These are phyloP conservation scores for Oreamnos americanus DNA, from an alignment of 2,113 vertebrate species.

Conservation along the genomic window DNA sequence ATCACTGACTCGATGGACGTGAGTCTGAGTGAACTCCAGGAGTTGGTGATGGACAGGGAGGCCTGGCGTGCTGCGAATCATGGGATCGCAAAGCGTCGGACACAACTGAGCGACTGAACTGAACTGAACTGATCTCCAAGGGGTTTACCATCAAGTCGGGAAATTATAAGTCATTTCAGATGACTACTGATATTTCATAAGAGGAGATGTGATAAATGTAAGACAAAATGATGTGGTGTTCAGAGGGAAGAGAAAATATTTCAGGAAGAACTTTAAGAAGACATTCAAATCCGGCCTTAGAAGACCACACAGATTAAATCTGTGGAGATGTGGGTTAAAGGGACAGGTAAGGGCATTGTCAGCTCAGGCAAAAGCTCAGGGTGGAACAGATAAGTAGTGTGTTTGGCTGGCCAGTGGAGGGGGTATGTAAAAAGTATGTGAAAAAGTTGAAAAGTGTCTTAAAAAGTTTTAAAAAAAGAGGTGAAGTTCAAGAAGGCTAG, in stretches of 20 bases:
- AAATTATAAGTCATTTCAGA: neutral
- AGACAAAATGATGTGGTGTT: neutral
- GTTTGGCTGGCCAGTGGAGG: neutral
- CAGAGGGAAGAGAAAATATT: neutral
- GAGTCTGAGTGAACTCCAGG: no score
- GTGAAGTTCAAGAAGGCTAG: neutral
- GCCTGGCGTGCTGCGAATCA: no score
- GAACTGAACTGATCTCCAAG: neutral
- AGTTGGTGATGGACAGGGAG: no score
- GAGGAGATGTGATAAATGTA: neutral
- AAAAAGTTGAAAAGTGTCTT: neutral
- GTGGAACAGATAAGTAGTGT: neutral
- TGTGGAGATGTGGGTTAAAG: neutral
- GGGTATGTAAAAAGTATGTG: neutral
- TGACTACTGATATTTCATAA: neutral
- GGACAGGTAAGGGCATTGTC: neutral
- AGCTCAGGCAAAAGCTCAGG: neutral
- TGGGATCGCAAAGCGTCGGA: no score
- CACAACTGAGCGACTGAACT: no score
- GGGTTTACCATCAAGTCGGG: neutral
- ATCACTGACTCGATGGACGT: no score
- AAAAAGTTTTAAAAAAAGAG: neutral
- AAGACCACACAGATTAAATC: neutral
- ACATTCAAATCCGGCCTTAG: neutral
- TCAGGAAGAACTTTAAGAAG: neutral